Conservation (phyloP, 2,113 vertebrate species). For the Tichodroma muraria region DNA sequence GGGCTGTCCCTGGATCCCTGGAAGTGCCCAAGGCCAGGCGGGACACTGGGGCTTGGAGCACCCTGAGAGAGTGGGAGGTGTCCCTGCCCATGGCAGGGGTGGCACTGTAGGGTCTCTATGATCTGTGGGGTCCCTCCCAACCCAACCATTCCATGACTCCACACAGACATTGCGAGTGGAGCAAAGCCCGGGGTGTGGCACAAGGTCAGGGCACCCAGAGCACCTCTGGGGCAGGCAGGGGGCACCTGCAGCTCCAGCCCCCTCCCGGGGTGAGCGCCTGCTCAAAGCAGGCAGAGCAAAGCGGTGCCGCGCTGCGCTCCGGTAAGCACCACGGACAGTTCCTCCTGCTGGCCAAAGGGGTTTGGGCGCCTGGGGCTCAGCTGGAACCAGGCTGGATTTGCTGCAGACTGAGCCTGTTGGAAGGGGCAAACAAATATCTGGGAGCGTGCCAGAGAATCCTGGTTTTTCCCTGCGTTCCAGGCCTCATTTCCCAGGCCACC, state of each 20-base stretch:
- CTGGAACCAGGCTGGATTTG: neutral
- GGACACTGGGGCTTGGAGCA: neutral
- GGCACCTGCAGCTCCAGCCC: neutral
- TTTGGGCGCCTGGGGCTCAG: neutral
- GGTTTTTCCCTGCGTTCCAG: neutral
- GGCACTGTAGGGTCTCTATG: neutral
- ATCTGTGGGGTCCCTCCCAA: neutral
- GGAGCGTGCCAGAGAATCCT: neutral
- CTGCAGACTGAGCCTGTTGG: neutral
- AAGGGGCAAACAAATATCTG: neutral
- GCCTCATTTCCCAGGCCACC: neutral
- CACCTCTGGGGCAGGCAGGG: neutral
- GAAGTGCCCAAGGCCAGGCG: neutral
- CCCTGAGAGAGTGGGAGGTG: neutral
- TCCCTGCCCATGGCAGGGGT: neutral
- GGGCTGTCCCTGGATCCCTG: neutral
- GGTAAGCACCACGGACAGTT: neutral
- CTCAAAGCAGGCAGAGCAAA: neutral
- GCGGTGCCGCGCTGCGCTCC: neutral
- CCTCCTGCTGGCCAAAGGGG: neutral
- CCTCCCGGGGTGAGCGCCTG: neutral
- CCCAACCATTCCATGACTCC: neutral
- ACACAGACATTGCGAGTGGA: rapidly evolving
- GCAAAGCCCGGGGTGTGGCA: neutral
- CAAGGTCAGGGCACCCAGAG: neutral